Percentiles rank a stretch among this genome's conserved stretches.
These are phyloP conservation scores for Laticauda colubrina DNA, from an alignment of 2,113 vertebrate species.

Conservation along the genomic window DNA sequence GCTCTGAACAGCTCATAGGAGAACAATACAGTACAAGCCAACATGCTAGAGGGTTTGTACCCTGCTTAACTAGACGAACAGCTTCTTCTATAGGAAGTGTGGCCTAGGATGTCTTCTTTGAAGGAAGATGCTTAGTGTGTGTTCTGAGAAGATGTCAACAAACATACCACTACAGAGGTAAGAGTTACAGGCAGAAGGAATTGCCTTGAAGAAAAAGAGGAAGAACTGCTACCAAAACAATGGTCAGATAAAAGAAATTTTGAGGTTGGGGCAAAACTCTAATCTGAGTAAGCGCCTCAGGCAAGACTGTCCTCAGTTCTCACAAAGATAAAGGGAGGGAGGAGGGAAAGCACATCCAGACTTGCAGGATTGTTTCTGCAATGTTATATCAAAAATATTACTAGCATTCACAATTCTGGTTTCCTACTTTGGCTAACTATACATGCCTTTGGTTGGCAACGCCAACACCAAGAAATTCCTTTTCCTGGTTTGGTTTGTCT, in stretches of 20 bases:
- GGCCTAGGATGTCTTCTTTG: not conserved
- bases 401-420: not conserved
- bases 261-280: not conserved
- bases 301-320: not conserved
- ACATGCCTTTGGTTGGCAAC: not conserved
- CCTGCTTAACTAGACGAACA: not conserved
- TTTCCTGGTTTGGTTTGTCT: not conserved
- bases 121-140: not conserved
- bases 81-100: not conserved
- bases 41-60: not conserved
- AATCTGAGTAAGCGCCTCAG: not conserved
- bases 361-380: not conserved
- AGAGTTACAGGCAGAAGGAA: not conserved
- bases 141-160: not conserved
- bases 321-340: not conserved
- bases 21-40: not conserved
- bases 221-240: not conserved
- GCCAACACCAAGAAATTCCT: not conserved
- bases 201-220: not conserved
- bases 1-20: too few species aligned
- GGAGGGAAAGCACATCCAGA: not conserved
- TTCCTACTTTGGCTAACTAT: not conserved
- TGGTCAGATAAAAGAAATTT: not conserved
- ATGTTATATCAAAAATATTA: not conserved
- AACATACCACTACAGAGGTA: not conserved